A percentile compares a stretch with the other conserved stretches of the same genome.
Conservation (phyloP, 2,113 vertebrate species). For the Falco punctatus region DNA sequence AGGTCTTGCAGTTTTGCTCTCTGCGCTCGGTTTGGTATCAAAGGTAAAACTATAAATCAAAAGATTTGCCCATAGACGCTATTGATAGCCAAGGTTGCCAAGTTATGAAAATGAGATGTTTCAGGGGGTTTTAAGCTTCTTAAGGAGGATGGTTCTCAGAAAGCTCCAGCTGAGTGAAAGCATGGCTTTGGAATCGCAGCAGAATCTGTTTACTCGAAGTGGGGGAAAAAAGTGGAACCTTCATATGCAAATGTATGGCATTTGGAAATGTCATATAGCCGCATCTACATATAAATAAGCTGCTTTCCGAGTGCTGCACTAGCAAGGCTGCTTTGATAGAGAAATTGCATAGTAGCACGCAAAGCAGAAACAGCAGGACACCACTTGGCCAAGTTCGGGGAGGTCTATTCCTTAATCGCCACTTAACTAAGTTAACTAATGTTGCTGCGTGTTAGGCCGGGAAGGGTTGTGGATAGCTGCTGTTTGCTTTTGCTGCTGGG, state of each 20-base stretch:
- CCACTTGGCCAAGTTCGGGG: background rate
- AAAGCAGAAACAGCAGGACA: conserved; percentile 50
- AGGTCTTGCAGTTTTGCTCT: conserved; percentile 29
- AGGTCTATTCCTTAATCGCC: conserved; percentile 40
- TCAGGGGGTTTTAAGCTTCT: background rate
- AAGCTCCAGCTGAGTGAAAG: conserved; percentile 35
- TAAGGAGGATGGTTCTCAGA: conserved; percentile 25
- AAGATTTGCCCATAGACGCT: background rate
- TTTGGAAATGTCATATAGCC: conserved; percentile 84
- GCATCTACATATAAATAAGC: conserved; percentile 83
- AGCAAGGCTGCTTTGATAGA: conserved; percentile 57
- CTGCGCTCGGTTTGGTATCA: background rate
- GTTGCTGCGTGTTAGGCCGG: background rate
- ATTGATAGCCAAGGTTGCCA: background rate
- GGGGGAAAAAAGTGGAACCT: conserved; percentile 55
- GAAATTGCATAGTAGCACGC: conserved; percentile 40
- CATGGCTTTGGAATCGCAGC: conserved; percentile 53
- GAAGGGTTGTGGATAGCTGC: background rate
- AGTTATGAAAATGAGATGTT: background rate
- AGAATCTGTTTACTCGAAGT: conserved; percentile 71
- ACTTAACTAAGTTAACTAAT: background rate
- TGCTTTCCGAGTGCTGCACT: conserved; percentile 58
- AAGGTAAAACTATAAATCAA: conserved; percentile 6
- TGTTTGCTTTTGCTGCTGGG: background rate
- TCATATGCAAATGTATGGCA: conserved; percentile 85